These are phyloP conservation scores for Lepus timidus DNA, from an alignment of 2,113 vertebrate genomes.

Conservation along the genomic window DNA sequence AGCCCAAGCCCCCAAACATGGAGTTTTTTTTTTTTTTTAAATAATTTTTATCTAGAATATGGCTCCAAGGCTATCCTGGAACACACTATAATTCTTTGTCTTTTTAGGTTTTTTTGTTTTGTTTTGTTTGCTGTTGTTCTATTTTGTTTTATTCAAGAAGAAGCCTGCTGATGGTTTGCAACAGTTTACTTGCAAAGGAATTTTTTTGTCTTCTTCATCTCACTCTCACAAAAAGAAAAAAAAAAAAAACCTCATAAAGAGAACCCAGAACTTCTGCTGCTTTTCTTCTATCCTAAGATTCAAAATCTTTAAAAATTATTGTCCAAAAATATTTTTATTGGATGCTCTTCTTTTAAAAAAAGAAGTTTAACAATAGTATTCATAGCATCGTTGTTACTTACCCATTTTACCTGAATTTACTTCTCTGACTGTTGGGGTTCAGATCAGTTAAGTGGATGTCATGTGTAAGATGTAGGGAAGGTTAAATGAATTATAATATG, in stretches of 20 bases:
- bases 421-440: neutral
- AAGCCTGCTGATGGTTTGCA: slow-evolving; percentile 54
- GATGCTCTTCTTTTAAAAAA: neutral
- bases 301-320: neutral
- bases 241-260: neutral
- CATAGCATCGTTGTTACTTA: neutral
- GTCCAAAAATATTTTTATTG: neutral
- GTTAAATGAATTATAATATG: neutral
- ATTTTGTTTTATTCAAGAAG: slow-evolving; percentile 39
- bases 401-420: neutral
- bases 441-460: neutral
- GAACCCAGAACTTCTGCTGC: neutral
- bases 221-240: slow-evolving; percentile 44
- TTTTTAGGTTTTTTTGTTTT: neutral
- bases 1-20: no score
- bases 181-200: slow-evolving; percentile 67
- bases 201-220: slow-evolving; percentile 61
- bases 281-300: slow-evolving; percentile 33
- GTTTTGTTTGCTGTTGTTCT: neutral
- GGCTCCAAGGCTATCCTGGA: neutral
- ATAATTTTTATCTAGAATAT: neutral
- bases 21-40: neutral
- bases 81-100: neutral
- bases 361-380: neutral
- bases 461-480: neutral